phyloP scores from a whole-genome alignment of 2,888 invertebrate genomes.

The Cosmia trapezina region DNA sequence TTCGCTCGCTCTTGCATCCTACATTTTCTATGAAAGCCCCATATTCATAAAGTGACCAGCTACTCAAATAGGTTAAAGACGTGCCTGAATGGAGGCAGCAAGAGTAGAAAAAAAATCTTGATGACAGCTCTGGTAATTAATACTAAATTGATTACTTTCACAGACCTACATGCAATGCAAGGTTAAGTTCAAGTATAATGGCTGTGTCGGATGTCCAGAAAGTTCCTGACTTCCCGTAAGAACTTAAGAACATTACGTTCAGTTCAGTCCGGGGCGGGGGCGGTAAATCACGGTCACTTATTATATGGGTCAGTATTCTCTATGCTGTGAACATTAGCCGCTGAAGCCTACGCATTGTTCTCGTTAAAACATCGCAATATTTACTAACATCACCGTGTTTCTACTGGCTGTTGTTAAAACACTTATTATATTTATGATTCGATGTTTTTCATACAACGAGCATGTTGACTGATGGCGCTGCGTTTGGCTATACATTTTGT shows the following conservation, averaged over 20 bases:
- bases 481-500: conserved; percentile 62
- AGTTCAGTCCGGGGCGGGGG: conserved; percentile 37
- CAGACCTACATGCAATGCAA: background rate
- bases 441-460: conserved; percentile 63
- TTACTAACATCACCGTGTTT: conserved; percentile 70
- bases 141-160: background rate
- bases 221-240: background rate
- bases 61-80: too few relatives aligned
- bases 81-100: background rate
- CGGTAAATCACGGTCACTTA: conserved; percentile 58
- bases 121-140: background rate
- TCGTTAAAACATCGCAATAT: conserved; percentile 78
- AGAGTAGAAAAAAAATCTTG: background rate
- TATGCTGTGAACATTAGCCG: conserved; percentile 60
- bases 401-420: conserved; percentile 68
- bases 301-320: conserved; percentile 61
- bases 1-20: too few relatives aligned
- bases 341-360: conserved; percentile 78
- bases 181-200: background rate
- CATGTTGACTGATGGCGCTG: conserved; percentile 63
- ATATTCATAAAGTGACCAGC: too few relatives aligned
- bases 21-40: too few relatives aligned
- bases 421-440: conserved; percentile 68
- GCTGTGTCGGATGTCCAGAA: background rate
- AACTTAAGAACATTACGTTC: conserved; percentile 5